Percentiles rank a stretch among this genome's conserved stretches.
Evolutionary conservation across 2,888 invertebrate species (phyloP).

Genomic region (Diarsia rubi): DNA sequence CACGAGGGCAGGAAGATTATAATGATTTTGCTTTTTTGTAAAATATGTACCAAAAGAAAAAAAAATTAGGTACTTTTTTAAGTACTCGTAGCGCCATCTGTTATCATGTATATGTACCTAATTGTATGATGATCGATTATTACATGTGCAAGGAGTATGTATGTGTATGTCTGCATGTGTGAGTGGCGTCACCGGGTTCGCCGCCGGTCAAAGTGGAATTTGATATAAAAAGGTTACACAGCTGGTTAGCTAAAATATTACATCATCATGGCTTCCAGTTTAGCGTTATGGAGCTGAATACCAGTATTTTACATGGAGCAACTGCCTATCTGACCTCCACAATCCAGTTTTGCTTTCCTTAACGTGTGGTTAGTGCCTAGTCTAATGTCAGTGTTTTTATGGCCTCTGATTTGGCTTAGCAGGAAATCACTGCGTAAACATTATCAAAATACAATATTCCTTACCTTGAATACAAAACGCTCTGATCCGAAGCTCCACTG

Average conservation of each 20-base stretch:
- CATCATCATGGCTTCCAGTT: background rate
- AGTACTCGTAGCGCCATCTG: background rate
- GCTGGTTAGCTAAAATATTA: background rate
- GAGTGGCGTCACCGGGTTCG: background rate
- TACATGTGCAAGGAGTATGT: background rate
- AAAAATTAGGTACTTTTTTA: background rate
- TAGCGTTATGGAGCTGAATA: background rate
- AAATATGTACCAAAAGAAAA: background rate
- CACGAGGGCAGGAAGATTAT: too few species aligned
- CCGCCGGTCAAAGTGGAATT: background rate
- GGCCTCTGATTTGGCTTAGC: too few species aligned
- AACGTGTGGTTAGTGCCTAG: too few species aligned
- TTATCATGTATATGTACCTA: background rate
- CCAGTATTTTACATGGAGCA: background rate
- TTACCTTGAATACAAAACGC: background rate
- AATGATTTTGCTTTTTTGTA: background rate
- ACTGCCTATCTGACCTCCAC: background rate
- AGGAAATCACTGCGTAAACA: background rate
- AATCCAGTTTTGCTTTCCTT: too few species aligned
- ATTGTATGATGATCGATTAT: background rate
- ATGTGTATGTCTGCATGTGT: background rate
- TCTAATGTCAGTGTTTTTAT: too few species aligned
- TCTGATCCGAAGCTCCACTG: background rate
- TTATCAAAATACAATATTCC: background rate
- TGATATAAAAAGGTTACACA: too few species aligned